These are phyloP conservation scores for Orussus abietinus DNA, from an alignment of 1,140 invertebrate species.

Conservation along the genomic window DNA sequence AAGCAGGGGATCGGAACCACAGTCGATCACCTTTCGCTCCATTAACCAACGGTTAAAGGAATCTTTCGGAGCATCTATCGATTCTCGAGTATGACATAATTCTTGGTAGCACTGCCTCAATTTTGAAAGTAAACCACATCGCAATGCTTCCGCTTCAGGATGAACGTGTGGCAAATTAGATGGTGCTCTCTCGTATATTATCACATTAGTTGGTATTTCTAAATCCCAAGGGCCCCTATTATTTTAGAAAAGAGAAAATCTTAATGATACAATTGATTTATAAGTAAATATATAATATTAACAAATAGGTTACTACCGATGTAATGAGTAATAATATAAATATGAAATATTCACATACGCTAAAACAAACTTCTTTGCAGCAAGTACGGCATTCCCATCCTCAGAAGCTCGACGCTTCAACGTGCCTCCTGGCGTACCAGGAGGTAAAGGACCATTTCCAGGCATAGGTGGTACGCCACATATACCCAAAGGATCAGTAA, in stretches of 20 bases:
- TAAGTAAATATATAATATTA: background rate
- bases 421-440: conserved; percentile 46
- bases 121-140: conserved; percentile 76
- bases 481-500: conserved; percentile 90
- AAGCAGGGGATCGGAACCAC: conserved; percentile 80
- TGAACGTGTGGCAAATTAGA: conserved; percentile 85
- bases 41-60: conserved; percentile 96
- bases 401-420: conserved; percentile 77
- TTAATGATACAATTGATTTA: conserved; percentile 2
- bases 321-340: conserved; percentile 1
- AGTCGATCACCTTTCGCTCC: conserved; percentile 90
- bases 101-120: conserved; percentile 90
- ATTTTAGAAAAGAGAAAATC: conserved; percentile 18
- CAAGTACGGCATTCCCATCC: conserved; percentile 62
- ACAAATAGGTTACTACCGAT: background rate
- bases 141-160: conserved; percentile 83
- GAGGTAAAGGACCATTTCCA: conserved; percentile 53
- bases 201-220: conserved; percentile 87
- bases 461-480: conserved; percentile 58
- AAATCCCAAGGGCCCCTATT: conserved; percentile 90
- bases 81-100: conserved; percentile 88
- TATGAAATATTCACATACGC: conserved; percentile 52
- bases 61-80: conserved; percentile 92
- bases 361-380: conserved; percentile 76
- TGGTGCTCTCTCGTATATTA: conserved; percentile 85